phyloP scores from a whole-genome alignment of 2,797 vertebrate genomes.

The Scyliorhinus canicula region DNA sequence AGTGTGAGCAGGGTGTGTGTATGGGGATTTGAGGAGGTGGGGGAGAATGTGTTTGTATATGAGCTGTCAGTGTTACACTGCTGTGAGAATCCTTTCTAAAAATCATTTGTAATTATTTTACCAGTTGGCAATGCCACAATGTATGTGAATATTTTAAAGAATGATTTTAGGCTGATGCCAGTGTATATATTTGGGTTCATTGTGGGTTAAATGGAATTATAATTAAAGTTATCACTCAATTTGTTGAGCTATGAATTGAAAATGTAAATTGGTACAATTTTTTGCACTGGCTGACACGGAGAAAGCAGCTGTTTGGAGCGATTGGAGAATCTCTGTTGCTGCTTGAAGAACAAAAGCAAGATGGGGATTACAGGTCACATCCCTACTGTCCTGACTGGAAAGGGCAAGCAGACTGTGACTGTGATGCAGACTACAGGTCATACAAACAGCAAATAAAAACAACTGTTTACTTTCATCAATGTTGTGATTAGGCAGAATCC shows the following conservation, averaged over 20 bases:
- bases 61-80: too few species aligned
- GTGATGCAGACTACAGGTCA: not conserved
- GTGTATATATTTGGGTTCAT: slow-evolving; percentile 53
- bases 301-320: slow-evolving; percentile 37
- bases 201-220: not conserved
- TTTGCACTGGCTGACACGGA: slow-evolving; percentile 50
- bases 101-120: slow-evolving; percentile 56
- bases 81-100: slow-evolving; percentile 41
- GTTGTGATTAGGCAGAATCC: not conserved
- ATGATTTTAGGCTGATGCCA: slow-evolving; percentile 45
- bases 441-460: not conserved
- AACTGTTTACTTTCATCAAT: slow-evolving; percentile 8
- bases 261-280: slow-evolving; percentile 47
- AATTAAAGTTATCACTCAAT: slow-evolving; percentile 30
- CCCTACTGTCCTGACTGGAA: too few species aligned
- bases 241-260: slow-evolving; percentile 44
- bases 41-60: not conserved
- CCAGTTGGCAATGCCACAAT: slow-evolving; percentile 48
- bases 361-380: not conserved
- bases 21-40: not conserved
- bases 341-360: not conserved
- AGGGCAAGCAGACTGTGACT: not conserved
- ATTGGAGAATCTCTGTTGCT: not conserved
- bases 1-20: not conserved
- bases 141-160: slow-evolving; percentile 58